These are phyloP conservation scores for Semotilus atromaculatus DNA, from an alignment of 2,797 vertebrate genomes.

Conservation along the genomic window DNA sequence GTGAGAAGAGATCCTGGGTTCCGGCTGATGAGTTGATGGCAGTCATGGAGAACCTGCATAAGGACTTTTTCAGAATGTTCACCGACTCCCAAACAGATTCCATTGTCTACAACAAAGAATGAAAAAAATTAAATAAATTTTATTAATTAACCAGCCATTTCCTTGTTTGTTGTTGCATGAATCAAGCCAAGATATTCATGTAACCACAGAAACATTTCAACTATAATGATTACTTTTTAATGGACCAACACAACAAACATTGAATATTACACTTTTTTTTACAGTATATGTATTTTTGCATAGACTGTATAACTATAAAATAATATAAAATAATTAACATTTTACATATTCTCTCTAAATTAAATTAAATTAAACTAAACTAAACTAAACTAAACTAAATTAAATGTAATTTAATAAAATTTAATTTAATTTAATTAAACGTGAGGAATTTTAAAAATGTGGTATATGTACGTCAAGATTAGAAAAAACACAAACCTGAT, in stretches of 20 bases:
- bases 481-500: conserved; percentile 67
- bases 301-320: neutral
- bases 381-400: neutral
- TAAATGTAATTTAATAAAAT: neutral
- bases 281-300: neutral
- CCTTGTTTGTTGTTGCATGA: neutral
- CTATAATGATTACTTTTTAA: neutral
- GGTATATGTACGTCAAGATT: neutral
- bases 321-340: neutral
- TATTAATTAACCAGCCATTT: neutral
- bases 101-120: conserved; percentile 61
- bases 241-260: neutral
- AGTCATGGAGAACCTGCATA: conserved; percentile 68
- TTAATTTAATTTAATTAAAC: too few species aligned
- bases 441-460: neutral
- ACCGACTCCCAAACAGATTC: conserved; percentile 65
- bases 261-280: neutral
- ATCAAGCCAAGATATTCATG: neutral
- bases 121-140: neutral
- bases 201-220: neutral
- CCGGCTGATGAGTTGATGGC: conserved; percentile 59
- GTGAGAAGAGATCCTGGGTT: conserved; percentile 15
- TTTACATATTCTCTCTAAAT: neutral
- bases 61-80: conserved; percentile 66
- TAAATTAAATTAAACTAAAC: neutral